Evolutionary conservation across 2,888 invertebrate species (phyloP).

Genomic region (Schrankia costaestrigalis): DNA sequence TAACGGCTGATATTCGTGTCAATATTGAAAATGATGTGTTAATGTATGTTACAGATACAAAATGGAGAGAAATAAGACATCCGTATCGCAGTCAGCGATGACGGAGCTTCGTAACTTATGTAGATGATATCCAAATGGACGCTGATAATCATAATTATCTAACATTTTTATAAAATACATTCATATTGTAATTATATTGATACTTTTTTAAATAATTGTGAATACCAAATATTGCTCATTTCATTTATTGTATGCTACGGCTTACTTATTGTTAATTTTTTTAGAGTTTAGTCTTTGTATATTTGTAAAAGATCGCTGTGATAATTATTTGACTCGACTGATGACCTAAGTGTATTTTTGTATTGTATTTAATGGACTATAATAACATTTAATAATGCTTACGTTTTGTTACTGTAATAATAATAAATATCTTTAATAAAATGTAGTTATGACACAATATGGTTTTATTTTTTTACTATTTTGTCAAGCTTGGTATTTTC

Average conservation of each 20-base stretch:
- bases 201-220: conserved; percentile 12
- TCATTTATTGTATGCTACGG: conserved; percentile 24
- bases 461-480: too few species aligned
- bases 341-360: conserved; percentile 58
- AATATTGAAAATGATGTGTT: background rate
- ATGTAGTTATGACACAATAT: too few species aligned
- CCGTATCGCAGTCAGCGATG: conserved; percentile 63
- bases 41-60: conserved; percentile 56
- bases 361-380: conserved; percentile 31
- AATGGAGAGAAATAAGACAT: conserved; percentile 62
- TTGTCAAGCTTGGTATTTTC: too few species aligned
- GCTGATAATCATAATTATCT: background rate
- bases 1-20: too few species aligned
- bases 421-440: conserved; percentile 22
- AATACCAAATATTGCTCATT: conserved; percentile 23
- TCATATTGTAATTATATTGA: too few species aligned
- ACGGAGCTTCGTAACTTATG: conserved; percentile 61
- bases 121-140: conserved; percentile 52
- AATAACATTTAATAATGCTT: conserved; percentile 21
- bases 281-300: conserved; percentile 28
- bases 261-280: conserved; percentile 21
- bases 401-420: conserved; percentile 15
- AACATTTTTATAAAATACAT: too few species aligned
- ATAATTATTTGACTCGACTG: conserved; percentile 63
- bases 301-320: conserved; percentile 50